Base-by-base conservation (phyloP, 2,888 invertebrate species). In the Agrochola macilenta region DNA sequence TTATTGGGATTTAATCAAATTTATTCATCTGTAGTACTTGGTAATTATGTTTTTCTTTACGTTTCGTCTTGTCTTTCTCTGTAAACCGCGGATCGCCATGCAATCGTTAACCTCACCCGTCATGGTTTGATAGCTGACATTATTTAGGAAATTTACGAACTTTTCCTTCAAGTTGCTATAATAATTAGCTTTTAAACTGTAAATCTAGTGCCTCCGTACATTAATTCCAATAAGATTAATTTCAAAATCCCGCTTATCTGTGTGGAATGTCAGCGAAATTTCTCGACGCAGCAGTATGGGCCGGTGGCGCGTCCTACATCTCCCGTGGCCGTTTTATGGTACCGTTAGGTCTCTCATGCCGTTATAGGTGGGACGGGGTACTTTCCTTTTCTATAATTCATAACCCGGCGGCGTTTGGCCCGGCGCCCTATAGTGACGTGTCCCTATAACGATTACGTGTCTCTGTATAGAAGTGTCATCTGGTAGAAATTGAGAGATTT, bases 271-370 rank as follows among this genome's bases (percentile, higher is more conserved):
- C 87, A 89, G 84, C 88, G 95, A 95, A 95, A 85, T 90, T 96
- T 95, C 95, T 96, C 92, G 95, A 95, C 83, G 88, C 79, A 76
- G 46, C 78, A 70, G 30, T 85, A 88, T 90, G 87, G 93, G 92
- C 93, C 93, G 94, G 94, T 89, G 90, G 90, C 86, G 83, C 89
- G 94, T 85, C 94, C 95, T 91, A 94, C 90, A 92, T 93, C 77
- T 85, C 83, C 83, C 76, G 76, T 84, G 77, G 83, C 87, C 78
- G 81, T 79, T 74, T 79, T 73, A 76, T 57, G 84, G 81, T 91
- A 89, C 94, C 94, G 95, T 94, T 88, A 88, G 70, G 60, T 74
- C 46, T 69, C 57, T 39, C 35, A 63, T 89, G 88, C 93, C 93
- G 93, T 93, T 93, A 89, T 76, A 81, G 72, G 49, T 76, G 72